Base-by-base conservation (phyloP, 2,113 vertebrate species). In the Sphaerodactylus townsendi region DNA sequence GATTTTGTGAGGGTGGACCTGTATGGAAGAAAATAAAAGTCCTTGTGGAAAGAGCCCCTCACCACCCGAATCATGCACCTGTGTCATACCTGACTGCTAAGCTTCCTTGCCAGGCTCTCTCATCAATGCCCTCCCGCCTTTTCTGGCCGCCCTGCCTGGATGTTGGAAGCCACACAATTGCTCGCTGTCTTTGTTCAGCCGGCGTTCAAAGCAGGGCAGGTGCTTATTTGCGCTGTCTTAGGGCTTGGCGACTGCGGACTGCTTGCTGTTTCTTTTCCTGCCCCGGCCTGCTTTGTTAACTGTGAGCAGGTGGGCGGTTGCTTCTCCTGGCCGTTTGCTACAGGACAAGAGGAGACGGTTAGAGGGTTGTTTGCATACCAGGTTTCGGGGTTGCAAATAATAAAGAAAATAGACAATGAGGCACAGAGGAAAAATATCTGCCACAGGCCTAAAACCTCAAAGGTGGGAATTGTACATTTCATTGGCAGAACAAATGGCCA, bases 341-440 rank as follows among this genome's bases (percentile, higher is more conserved):
- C 44, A 85, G 77, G 73, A 84, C 69, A 15, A 82, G 37, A 80
- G 10, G 81, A 87, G 87, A 93, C 87, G 88, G 82, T 90, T n/a
- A 90, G 90, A 93, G 92, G 92, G 93, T 92, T 93, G 85, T 95
- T 95, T 93, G 87, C 82, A 80, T 86, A 85, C 70, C 59, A 69
- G 84, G 86, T 19, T 83, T 88, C 81, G 85, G 83, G 48, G 74
- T 53, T 46, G 44, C 5, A 50, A 53, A 62, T 48, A 23, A 56
- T 56, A 56, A 56, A 21, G 53, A 25, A 65, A 80, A 39, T 5
- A 50, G 69, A 41, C 37, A 33, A 46, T 46, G n/a, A 85, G 17
- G 53, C 53, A n/a, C 44, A 1, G 8, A 80, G 28, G 62, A 23
- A 15, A 33, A 68, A 86, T 53, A 30, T 33, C 28, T 64, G 68